Conservation (phyloP, 2,113 vertebrate species). For the Pimephales promelas region DNA sequence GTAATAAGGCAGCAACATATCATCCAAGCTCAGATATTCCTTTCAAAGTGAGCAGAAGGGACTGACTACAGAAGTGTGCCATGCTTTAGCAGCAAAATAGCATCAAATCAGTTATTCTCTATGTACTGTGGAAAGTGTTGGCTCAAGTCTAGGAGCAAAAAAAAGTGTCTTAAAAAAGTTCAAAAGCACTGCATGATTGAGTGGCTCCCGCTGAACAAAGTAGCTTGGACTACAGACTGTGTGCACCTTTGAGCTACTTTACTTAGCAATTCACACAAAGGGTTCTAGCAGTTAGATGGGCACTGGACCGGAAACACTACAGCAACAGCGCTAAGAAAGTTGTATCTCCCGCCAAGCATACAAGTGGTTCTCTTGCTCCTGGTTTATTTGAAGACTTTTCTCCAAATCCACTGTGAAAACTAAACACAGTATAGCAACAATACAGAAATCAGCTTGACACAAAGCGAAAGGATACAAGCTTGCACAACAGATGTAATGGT, state of each 20-base stretch:
- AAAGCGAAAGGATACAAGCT: too few relatives aligned
- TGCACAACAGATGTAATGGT: too few relatives aligned
- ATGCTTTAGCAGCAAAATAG: constrained; percentile 71
- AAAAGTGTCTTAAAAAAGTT: constrained; percentile 66
- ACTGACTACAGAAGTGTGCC: constrained; percentile 66
- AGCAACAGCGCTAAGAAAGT: constrained; percentile 6
- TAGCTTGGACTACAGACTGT: constrained; percentile 53
- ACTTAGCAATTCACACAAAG: constrained; percentile 47
- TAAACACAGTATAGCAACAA: too few relatives aligned
- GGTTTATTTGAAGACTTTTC: too few relatives aligned
- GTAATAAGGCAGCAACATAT: constrained; percentile 74
- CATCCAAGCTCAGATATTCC: constrained; percentile 71
- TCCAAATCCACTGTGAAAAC: too few relatives aligned
- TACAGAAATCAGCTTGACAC: too few relatives aligned
- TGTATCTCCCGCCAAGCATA: too few relatives aligned
- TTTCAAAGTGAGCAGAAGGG: constrained; percentile 73
- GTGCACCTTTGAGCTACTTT: constrained; percentile 59
- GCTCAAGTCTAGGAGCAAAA: constrained; percentile 66
- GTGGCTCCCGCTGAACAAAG: constrained; percentile 68
- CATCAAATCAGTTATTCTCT: constrained; percentile 76
- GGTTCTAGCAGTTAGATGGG: neutral
- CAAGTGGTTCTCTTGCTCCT: too few relatives aligned
- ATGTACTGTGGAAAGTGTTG: constrained; percentile 70
- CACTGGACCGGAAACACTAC: neutral
- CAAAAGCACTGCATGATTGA: constrained; percentile 66